Conservation (phyloP, 2,888 invertebrate genomes). For the Holacanthella duospinosa region DNA sequence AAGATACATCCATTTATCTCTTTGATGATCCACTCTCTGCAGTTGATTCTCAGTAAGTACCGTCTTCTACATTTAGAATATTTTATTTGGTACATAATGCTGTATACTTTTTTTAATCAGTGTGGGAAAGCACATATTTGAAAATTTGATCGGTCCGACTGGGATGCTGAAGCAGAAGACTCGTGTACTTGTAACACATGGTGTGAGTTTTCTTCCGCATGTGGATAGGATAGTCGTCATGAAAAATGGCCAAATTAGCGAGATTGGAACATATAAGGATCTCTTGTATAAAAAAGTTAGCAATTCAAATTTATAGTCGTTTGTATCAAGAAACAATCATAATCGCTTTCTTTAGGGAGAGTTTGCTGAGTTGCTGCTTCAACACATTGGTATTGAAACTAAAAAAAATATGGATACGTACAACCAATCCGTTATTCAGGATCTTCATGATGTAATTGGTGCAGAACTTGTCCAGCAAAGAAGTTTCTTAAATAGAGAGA, state of each 20-base stretch:
- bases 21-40: constrained; percentile 49
- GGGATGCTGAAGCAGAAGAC: constrained; percentile 62
- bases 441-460: too few relatives aligned
- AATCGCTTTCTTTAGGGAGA: constrained; percentile 26
- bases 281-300: constrained; percentile 70
- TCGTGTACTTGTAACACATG: constrained; percentile 86
- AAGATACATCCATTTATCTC: constrained; percentile 45
- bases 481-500: too few relatives aligned
- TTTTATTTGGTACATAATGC: too few relatives aligned
- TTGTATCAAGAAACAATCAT: too few relatives aligned
- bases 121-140: constrained; percentile 95
- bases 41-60: constrained; percentile 60
- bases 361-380: constrained; percentile 31
- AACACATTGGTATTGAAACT: constrained; percentile 20
- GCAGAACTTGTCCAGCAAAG: too few relatives aligned
- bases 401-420: too few relatives aligned
- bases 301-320: too few relatives aligned
- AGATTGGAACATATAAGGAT: constrained; percentile 80
- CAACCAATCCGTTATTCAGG: too few relatives aligned
- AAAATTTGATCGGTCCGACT: constrained; percentile 75
- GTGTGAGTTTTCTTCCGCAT: constrained; percentile 80
- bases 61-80: too few relatives aligned
- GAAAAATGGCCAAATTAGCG: constrained; percentile 74
- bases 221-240: constrained; percentile 84
- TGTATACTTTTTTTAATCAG: too few relatives aligned